A percentile compares a stretch with the other conserved stretches of the same genome.
phyloP scores from a whole-genome alignment of 2,888 invertebrate genomes.

The Limnephilus rhombicus region DNA sequence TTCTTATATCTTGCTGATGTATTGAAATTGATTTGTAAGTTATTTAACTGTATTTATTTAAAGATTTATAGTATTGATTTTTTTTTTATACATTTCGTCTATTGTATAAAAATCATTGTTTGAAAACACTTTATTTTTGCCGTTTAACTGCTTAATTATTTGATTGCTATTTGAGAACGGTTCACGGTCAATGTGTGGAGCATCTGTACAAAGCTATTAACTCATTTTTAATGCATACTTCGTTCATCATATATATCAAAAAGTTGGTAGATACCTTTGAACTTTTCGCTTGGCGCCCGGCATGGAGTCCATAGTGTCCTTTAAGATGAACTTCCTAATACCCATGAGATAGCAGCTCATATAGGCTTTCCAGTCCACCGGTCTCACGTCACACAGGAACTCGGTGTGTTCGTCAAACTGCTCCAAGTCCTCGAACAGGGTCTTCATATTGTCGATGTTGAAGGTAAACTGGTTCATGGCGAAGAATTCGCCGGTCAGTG shows the following conservation, averaged over 20 bases:
- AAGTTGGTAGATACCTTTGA: constrained; percentile 75
- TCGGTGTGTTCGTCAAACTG: constrained; percentile 76
- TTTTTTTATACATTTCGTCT: too few relatives aligned
- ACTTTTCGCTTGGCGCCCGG: constrained; percentile 82
- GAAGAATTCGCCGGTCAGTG: constrained; percentile 90
- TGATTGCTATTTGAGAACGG: too few relatives aligned
- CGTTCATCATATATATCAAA: neutral
- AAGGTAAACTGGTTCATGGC: constrained; percentile 92
- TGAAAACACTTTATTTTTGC: too few relatives aligned
- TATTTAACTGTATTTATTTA: too few relatives aligned
- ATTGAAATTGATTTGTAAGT: too few relatives aligned
- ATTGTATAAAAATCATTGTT: too few relatives aligned
- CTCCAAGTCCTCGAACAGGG: constrained; percentile 77
- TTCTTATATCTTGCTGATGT: too few relatives aligned
- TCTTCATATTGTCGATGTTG: constrained; percentile 80
- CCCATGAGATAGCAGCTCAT: constrained; percentile 90
- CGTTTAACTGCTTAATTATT: too few relatives aligned
- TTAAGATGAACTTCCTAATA: constrained; percentile 88
- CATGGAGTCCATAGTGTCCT: constrained; percentile 84
- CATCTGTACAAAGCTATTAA: too few relatives aligned
- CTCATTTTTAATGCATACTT: too few relatives aligned
- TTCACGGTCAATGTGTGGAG: too few relatives aligned
- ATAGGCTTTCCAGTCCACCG: constrained; percentile 88
- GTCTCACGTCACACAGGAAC: constrained; percentile 83
- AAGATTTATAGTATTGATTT: too few relatives aligned